These are phyloP conservation scores for Aphelenchoides fujianensis DNA, from an alignment of 1,140 invertebrate genomes.

Conservation along the genomic window DNA sequence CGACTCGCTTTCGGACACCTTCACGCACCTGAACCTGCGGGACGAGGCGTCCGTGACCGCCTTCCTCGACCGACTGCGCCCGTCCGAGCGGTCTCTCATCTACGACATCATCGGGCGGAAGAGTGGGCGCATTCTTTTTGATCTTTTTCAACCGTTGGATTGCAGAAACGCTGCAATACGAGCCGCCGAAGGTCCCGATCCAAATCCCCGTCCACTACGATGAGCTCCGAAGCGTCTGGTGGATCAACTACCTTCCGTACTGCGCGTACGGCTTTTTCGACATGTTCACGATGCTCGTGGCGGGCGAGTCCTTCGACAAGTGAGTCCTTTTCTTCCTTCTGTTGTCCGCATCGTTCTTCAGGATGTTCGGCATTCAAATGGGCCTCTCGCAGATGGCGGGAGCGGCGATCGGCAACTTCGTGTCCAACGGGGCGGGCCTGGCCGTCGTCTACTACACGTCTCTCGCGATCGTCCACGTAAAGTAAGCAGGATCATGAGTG, in stretches of 20 bases:
- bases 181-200: slow-evolving; percentile 6
- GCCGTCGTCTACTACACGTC: slow-evolving; percentile 80
- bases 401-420: slow-evolving; percentile 69
- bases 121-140: not conserved
- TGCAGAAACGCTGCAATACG: slow-evolving; percentile 21
- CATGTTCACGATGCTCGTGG: slow-evolving; percentile 90
- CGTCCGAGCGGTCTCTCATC: slow-evolving; percentile 22
- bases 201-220: slow-evolving; percentile 29
- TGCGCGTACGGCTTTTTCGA: slow-evolving; percentile 92
- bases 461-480: slow-evolving; percentile 70
- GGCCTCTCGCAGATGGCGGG: slow-evolving; percentile 55
- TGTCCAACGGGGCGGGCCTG: slow-evolving; percentile 87
- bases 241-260: slow-evolving; percentile 81
- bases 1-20: slow-evolving; percentile 19
- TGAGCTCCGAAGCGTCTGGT: slow-evolving; percentile 28
- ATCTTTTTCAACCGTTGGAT: not conserved
- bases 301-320: slow-evolving; percentile 87
- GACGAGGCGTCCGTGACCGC: slow-evolving; percentile 24
- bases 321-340: not conserved
- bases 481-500: slow-evolving; percentile 66
- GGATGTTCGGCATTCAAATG: slow-evolving; percentile 26
- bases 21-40: slow-evolving; percentile 9
- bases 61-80: slow-evolving; percentile 25
- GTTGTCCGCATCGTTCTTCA: slow-evolving; percentile 12
- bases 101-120: slow-evolving; percentile 33